These are phyloP conservation scores for Heliconius congener DNA, from an alignment of 1,140 invertebrate species.

Conservation along the genomic window DNA sequence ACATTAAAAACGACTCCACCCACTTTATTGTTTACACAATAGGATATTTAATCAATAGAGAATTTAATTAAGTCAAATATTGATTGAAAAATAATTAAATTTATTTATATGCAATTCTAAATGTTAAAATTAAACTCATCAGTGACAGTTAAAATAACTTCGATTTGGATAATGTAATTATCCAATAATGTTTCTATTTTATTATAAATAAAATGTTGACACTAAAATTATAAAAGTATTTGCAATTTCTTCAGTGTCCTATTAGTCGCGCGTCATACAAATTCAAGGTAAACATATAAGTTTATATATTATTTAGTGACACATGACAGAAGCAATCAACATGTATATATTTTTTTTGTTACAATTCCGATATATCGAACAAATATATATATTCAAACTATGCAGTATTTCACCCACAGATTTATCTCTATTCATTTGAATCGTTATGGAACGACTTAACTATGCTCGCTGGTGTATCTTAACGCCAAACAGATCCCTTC, in stretches of 20 bases:
- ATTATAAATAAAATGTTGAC: not conserved
- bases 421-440: not conserved
- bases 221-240: not conserved
- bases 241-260: not conserved
- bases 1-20: not conserved
- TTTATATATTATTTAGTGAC: not conserved
- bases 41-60: not conserved
- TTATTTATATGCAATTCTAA: not conserved
- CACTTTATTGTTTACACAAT: not conserved
- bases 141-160: not conserved
- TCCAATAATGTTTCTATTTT: not conserved
- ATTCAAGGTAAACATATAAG: not conserved
- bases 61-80: not conserved
- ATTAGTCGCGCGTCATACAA: not conserved
- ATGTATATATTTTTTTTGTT: not conserved
- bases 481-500: not conserved
- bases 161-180: not conserved
- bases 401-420: not conserved
- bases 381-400: conserved; percentile 9
- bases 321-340: conserved; percentile 12
- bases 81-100: not conserved
- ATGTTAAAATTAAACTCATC: not conserved
- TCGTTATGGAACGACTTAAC: no score
- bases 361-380: not conserved
- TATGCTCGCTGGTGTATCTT: no score